These are phyloP conservation scores for Cotesia typhae DNA, from an alignment of 1,140 invertebrate species.

Conservation along the genomic window DNA sequence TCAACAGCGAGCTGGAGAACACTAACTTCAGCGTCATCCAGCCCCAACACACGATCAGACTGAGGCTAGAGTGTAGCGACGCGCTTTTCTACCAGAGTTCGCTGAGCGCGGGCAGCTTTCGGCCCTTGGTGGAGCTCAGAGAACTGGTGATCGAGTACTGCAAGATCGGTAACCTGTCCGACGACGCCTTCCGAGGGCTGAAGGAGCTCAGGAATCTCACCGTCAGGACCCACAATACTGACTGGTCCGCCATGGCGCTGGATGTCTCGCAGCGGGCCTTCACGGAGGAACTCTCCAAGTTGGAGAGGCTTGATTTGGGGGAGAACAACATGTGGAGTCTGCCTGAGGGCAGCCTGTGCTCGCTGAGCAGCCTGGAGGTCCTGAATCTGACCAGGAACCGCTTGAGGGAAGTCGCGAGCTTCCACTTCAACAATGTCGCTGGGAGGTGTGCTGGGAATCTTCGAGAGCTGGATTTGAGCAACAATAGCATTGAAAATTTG, in stretches of 20 bases:
- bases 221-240: constrained; percentile 86
- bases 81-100: constrained; percentile 87
- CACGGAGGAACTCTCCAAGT: constrained; percentile 75
- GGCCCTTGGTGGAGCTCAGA: constrained; percentile 80
- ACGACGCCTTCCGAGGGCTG: constrained; percentile 83
- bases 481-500: constrained; percentile 83
- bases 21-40: constrained; percentile 90
- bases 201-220: constrained; percentile 84
- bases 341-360: constrained; percentile 84
- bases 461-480: constrained; percentile 79
- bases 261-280: constrained; percentile 81
- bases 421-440: constrained; percentile 76
- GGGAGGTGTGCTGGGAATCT: constrained; percentile 75
- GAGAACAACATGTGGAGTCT: constrained; percentile 88
- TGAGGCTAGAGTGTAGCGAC: constrained; percentile 85
- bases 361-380: constrained; percentile 77
- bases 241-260: constrained; percentile 86
- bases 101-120: constrained; percentile 84
- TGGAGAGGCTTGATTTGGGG: constrained; percentile 84
- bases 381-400: constrained; percentile 85
- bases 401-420: constrained; percentile 78
- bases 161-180: constrained; percentile 87
- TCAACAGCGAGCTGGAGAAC: constrained; percentile 88
- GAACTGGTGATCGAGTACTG: constrained; percentile 90
- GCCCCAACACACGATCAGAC: constrained; percentile 83